Percentiles rank a stretch among this genome's conserved stretches.
Conservation (phyloP, 2,113 vertebrate genomes). For the Eptesicus fuscus region DNA sequence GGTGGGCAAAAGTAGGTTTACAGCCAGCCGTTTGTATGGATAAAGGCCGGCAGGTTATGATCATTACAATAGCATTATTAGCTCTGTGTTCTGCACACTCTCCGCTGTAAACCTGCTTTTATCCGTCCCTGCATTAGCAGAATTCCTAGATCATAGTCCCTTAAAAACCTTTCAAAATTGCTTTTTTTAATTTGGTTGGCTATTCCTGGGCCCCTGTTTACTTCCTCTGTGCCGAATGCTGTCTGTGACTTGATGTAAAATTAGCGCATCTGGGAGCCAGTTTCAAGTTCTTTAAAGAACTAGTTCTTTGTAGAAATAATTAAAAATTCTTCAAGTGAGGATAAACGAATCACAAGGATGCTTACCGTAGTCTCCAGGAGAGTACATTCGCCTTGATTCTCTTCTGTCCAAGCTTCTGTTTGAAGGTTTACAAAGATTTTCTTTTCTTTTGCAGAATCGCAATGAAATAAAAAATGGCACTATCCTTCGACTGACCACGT, state of each 20-base stretch:
- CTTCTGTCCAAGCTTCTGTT: background rate
- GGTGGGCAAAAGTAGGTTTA: background rate
- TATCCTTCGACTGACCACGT: conserved; percentile 94
- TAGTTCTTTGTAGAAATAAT: conserved; percentile 11
- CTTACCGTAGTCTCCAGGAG: background rate
- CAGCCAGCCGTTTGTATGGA: background rate
- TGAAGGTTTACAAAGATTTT: conserved; percentile 25
- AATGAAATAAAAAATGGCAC: conserved; percentile 98
- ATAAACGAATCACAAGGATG: background rate
- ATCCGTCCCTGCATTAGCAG: too few relatives aligned
- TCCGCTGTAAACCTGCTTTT: background rate
- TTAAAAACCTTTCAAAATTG: background rate
- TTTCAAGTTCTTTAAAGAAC: conserved; percentile 7
- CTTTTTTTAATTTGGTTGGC: background rate
- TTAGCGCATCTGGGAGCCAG: background rate
- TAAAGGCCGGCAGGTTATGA: background rate
- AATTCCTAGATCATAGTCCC: background rate
- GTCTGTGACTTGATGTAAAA: background rate
- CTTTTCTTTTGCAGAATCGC: conserved; percentile 90
- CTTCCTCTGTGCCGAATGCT: background rate
- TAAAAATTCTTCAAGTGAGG: background rate
- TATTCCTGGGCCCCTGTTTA: background rate
- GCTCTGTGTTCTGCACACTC: background rate
- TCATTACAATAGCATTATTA: background rate
- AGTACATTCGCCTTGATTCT: background rate